Conservation (phyloP, 1,140 invertebrate species). For the Fopius arisanus region DNA sequence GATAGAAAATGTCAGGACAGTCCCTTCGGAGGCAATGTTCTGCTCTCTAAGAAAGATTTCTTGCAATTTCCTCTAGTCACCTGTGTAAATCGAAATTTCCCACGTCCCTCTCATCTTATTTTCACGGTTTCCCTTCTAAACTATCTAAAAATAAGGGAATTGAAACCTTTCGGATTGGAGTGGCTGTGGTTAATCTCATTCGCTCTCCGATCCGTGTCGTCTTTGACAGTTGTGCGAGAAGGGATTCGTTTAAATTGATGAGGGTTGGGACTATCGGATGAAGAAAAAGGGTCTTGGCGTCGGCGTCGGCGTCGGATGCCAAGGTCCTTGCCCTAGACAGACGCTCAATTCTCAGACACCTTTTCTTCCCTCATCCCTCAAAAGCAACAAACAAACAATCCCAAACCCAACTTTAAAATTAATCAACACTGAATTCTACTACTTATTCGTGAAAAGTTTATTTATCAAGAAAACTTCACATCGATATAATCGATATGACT, state of each 20-base stretch:
- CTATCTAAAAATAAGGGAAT: not conserved
- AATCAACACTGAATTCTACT: not conserved
- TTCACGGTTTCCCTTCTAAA: not conserved
- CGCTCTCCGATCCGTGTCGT: not conserved
- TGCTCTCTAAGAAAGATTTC: not conserved
- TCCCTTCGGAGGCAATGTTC: no score
- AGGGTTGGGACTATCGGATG: constrained; percentile 16
- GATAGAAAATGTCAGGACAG: no score
- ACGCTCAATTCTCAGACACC: constrained; percentile 57
- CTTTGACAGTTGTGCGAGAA: not conserved
- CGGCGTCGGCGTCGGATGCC: constrained; percentile 30
- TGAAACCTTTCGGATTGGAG: not conserved
- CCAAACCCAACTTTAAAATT: not conserved
- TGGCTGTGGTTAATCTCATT: not conserved
- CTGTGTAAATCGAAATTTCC: not conserved
- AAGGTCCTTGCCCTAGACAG: constrained; percentile 59
- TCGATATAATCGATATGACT: no score
- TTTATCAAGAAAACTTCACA: not conserved
- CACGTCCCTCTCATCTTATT: not conserved
- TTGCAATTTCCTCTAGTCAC: not conserved
- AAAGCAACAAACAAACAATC: not conserved
- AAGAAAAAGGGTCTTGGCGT: constrained; percentile 23
- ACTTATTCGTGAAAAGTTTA: not conserved
- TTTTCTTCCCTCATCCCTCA: not conserved
- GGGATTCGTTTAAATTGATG: constrained; percentile 7